These are phyloP conservation scores for Hoplodrina blanda DNA, from an alignment of 2,888 invertebrate species.

Conservation along the genomic window DNA sequence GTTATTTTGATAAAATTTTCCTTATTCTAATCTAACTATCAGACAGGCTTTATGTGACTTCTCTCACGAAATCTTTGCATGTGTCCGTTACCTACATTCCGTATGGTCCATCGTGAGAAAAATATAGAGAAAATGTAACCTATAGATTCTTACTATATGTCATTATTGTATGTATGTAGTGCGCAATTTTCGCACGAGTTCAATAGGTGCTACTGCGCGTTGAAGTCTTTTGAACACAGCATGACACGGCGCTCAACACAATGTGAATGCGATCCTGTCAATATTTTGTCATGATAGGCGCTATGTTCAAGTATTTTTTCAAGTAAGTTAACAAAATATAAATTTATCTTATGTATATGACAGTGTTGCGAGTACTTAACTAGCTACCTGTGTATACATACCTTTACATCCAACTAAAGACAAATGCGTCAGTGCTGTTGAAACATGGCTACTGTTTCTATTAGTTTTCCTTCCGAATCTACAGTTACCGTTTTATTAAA, in stretches of 20 bases:
- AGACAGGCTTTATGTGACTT: slow-evolving; percentile 49
- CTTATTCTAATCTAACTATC: slow-evolving; percentile 39
- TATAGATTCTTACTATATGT: slow-evolving; percentile 48
- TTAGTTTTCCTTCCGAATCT: not conserved
- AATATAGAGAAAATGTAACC: slow-evolving; percentile 62
- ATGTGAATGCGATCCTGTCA: slow-evolving; percentile 19
- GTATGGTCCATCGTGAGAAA: slow-evolving; percentile 67
- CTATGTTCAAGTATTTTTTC: too few relatives aligned
- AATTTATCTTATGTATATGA: not conserved
- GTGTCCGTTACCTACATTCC: slow-evolving; percentile 65
- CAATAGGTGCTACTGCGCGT: slow-evolving; percentile 62
- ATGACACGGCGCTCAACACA: slow-evolving; percentile 38
- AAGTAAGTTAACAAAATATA: slow-evolving; percentile 1
- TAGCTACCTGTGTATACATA: not conserved
- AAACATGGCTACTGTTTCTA: slow-evolving; percentile 13
- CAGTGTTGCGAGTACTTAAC: not conserved
- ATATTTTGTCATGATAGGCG: slow-evolving; percentile 25
- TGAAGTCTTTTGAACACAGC: slow-evolving; percentile 64
- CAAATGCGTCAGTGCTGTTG: slow-evolving; percentile 2
- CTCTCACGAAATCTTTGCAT: slow-evolving; percentile 62
- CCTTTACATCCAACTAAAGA: not conserved
- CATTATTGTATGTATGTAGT: slow-evolving; percentile 54
- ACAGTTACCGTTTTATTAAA: slow-evolving; percentile 1
- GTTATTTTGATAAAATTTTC: slow-evolving; percentile 36
- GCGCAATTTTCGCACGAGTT: slow-evolving; percentile 63